These are phyloP conservation scores for Oppia nitens DNA, from an alignment of 1,140 invertebrate species.

Conservation along the genomic window DNA sequence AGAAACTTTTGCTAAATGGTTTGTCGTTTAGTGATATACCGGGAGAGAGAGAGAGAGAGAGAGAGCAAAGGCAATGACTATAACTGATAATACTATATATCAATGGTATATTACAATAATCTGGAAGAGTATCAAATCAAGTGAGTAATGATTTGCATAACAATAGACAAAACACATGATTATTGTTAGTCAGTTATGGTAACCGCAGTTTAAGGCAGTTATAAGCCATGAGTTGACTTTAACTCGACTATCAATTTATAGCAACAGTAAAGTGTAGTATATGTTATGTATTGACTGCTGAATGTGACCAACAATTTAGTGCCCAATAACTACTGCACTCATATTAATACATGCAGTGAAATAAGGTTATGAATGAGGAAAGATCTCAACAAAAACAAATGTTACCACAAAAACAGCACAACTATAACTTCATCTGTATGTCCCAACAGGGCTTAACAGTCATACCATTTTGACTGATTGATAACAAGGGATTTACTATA, in stretches of 20 bases:
- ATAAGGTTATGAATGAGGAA: neutral
- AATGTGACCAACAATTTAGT: too few species aligned
- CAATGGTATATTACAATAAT: too few species aligned
- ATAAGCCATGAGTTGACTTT: neutral
- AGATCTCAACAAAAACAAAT: neutral
- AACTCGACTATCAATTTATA: neutral
- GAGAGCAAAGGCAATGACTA: too few species aligned
- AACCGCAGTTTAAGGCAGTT: neutral
- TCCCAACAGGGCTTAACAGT: neutral
- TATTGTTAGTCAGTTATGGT: neutral
- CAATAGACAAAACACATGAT: neutral
- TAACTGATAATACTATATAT: too few species aligned
- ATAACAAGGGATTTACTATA: neutral
- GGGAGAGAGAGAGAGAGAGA: too few species aligned
- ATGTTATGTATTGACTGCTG: too few species aligned
- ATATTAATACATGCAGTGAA: neutral
- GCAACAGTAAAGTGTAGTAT: neutral
- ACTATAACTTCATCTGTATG: neutral
- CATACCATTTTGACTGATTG: neutral
- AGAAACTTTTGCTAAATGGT: neutral
- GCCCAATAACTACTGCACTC: too few species aligned
- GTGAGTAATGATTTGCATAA: neutral
- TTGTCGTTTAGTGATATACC: neutral
- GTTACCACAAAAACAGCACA: neutral
- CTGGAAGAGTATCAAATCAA: neutral